Percentiles rank a stretch among this genome's conserved stretches.
phyloP scores from a whole-genome alignment of 2,113 vertebrate genomes.

The Tupaia chinensis region DNA sequence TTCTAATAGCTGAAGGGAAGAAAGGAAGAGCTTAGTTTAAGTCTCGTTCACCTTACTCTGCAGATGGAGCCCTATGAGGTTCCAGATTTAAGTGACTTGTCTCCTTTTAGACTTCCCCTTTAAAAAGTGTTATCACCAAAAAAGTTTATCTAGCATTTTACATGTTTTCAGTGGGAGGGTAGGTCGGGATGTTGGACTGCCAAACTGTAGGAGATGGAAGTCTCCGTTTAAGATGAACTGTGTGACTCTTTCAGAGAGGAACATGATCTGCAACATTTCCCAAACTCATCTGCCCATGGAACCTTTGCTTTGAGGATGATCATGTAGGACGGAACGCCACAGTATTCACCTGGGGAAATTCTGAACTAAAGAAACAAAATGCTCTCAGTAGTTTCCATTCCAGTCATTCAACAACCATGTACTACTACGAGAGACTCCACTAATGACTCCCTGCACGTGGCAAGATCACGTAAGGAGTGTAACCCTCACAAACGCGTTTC shows the following conservation, averaged over 20 bases:
- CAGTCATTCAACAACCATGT: neutral
- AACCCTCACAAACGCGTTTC: neutral
- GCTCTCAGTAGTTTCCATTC: neutral
- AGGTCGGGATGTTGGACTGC: neutral
- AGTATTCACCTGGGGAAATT: neutral
- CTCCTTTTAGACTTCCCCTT: neutral
- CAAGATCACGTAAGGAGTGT: neutral
- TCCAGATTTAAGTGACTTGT: neutral
- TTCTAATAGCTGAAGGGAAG: neutral
- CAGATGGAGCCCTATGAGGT: neutral
- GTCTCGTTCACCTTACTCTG: neutral
- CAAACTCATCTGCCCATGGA: neutral
- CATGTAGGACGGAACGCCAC: neutral
- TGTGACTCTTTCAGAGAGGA: neutral
- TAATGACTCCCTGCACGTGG: neutral
- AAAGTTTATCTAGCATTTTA: neutral
- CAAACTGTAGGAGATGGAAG: neutral
- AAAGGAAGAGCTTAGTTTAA: neutral
- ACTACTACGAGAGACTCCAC: neutral
- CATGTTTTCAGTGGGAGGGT: neutral
- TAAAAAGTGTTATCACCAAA: slow-evolving; percentile 35
- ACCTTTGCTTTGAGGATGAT: neutral
- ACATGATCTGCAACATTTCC: neutral
- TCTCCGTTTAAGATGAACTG: neutral
- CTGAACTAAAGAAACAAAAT: neutral